Conservation (phyloP, 2,888 invertebrate species). For the Carcina quercana region DNA sequence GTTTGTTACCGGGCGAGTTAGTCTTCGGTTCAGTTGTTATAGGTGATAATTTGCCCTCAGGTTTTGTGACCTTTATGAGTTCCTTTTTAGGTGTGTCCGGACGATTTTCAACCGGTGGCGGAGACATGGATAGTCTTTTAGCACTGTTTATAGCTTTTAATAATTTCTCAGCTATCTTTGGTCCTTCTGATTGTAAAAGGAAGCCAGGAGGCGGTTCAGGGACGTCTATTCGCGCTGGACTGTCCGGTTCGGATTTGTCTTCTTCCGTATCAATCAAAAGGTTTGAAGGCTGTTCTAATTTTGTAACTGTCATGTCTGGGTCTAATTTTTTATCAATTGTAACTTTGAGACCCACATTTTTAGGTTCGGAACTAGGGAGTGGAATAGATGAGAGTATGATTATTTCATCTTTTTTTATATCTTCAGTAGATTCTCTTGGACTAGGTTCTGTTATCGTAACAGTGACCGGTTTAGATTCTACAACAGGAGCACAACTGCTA, state of each 20-base stretch:
- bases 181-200: conserved; percentile 63
- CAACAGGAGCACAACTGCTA: conserved; percentile 10
- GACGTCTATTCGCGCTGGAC: conserved; percentile 62
- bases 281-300: conserved; percentile 51
- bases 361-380: conserved; percentile 28
- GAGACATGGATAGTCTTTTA: conserved; percentile 66
- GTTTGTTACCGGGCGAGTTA: conserved; percentile 19
- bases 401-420: conserved; percentile 21
- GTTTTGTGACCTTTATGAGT: conserved; percentile 28
- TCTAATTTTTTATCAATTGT: conserved; percentile 37
- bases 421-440: conserved; percentile 19
- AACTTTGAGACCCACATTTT: conserved; percentile 24
- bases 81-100: conserved; percentile 49
- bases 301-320: conserved; percentile 31
- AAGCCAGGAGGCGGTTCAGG: conserved; percentile 66
- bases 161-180: conserved; percentile 77
- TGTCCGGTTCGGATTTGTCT: conserved; percentile 67
- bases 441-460: conserved; percentile 18
- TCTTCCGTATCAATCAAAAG: conserved; percentile 64
- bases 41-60: conserved; percentile 32
- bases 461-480: conserved; percentile 8
- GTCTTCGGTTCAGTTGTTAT: conserved; percentile 33
- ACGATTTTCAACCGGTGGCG: conserved; percentile 46
- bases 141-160: conserved; percentile 75
- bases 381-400: conserved; percentile 31